Evolutionary conservation across 2,888 invertebrate genomes (phyloP), one percentile per base, ranked within the genome.

Genomic region (Deroplatys truncata): DNA sequence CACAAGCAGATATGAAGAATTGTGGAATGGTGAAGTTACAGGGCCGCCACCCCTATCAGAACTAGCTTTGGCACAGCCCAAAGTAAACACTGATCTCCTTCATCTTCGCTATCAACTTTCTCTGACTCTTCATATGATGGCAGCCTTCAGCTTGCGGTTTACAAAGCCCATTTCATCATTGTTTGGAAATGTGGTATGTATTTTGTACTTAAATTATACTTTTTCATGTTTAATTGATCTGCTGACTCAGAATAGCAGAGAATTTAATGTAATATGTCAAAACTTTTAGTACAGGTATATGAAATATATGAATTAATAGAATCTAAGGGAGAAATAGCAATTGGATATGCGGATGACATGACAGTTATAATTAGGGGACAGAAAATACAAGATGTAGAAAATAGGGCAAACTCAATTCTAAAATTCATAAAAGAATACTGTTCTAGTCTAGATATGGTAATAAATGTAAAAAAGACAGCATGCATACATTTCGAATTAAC

Each of bases 61-160:
- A 93, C 94, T 98, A 85, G 98, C 98, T 0, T 94, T 98, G 90
- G 96, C 96, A 90, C 97, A 97, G 92, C 96, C 96, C 91, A 94
- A 95, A 89, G 96, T 97, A 1, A 97, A 97, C 93, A 96, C 96
- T 91, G 96, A 97, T 91, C 94, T 98, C 91, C 94, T 98, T 15
- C 95, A 96, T 91, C 94, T 98, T 89, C 98, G 98, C 93, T 96
- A 96, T 92, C 97, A 98, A 93, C 94, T 98, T 89, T 96, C 96
- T 2, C 94, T 96, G 91, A 96, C 97, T 1, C 94, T 98, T 89
- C 96, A 97, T 91, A 97, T 98, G 93, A 96, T 98, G 91, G 96
- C 97, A 29, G 95, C 95, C 91, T 97, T 98, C 92, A 96, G 96
- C 92, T 93, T 98, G 88, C 98, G 96, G 92, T 94, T 96, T 91